These are phyloP conservation scores for Neoascia interrupta DNA, from an alignment of 2,888 invertebrate species.

Conservation along the genomic window DNA sequence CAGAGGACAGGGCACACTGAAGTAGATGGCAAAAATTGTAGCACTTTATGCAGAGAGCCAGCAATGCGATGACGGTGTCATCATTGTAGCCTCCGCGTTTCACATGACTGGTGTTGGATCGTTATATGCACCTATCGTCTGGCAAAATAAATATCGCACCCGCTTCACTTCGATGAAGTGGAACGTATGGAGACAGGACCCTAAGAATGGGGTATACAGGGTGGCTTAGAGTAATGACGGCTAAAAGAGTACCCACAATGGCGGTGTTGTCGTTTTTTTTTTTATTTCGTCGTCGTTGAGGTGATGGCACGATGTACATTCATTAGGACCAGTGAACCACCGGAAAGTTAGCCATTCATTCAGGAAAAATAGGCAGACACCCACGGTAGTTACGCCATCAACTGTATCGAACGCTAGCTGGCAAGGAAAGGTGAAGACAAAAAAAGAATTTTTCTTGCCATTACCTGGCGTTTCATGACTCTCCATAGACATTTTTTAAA, in stretches of 20 bases:
- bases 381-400: conserved; percentile 57
- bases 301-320: conserved; percentile 60
- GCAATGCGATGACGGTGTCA: conserved; percentile 49
- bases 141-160: conserved; percentile 49
- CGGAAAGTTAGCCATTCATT: conserved; percentile 69
- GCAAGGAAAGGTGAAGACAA: conserved; percentile 4
- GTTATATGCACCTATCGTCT: conserved; percentile 27
- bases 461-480: conserved; percentile 44
- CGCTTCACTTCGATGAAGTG: conserved; percentile 61
- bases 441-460: conserved; percentile 57
- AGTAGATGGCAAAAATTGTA: conserved; percentile 5
- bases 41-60: conserved; percentile 51
- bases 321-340: conserved; percentile 62
- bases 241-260: conserved; percentile 56
- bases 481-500: conserved; percentile 40
- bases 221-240: conserved; percentile 56
- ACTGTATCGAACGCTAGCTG: conserved; percentile 45
- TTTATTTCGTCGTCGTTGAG: conserved; percentile 1
- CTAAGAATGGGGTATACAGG: conserved; percentile 3
- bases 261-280: conserved; percentile 17
- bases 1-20: background rate
- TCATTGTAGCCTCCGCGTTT: conserved; percentile 46
- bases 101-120: conserved; percentile 15
- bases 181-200: conserved; percentile 64
- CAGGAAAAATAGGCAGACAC: conserved; percentile 62